These are phyloP conservation scores for Decapterus maruadsi DNA, from an alignment of 2,797 vertebrate genomes.

Conservation along the genomic window DNA sequence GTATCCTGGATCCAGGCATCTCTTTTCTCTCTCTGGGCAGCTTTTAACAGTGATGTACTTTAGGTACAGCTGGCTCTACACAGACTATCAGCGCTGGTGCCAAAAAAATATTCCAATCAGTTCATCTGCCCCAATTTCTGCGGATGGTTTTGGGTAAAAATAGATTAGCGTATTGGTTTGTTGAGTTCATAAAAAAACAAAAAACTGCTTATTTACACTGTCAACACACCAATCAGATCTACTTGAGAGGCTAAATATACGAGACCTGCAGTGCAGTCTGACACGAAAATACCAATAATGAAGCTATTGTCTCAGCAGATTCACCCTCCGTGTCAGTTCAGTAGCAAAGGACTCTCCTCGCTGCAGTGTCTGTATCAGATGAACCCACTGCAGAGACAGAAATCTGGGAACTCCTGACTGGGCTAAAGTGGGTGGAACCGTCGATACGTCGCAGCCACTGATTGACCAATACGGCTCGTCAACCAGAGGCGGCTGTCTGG, in stretches of 20 bases:
- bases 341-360: conserved; percentile 10
- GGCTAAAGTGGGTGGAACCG: conserved; percentile 18
- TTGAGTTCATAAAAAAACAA: conserved; percentile 20
- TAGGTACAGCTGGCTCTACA: conserved; percentile 34
- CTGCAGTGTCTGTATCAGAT: conserved; percentile 49
- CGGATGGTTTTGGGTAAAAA: conserved; percentile 59
- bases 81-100: conserved; percentile 17
- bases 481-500: conserved; percentile 17
- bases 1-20: conserved; percentile 67
- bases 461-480: conserved; percentile 43
- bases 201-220: neutral
- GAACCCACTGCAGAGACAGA: conserved; percentile 36
- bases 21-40: conserved; percentile 60
- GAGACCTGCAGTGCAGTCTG: neutral
- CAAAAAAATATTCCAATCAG: conserved; percentile 42
- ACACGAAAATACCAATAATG: neutral
- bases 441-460: conserved; percentile 51
- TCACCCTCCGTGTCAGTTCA: conserved; percentile 7
- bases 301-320: conserved; percentile 6
- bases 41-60: conserved; percentile 47
- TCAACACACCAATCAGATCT: conserved; percentile 15
- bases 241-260: neutral
- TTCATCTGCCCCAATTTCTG: conserved; percentile 68
- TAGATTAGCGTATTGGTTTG: conserved; percentile 35
- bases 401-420: conserved; percentile 58